Base-by-base conservation (phyloP, 2,797 vertebrate species). In the Dallia pectoralis region DNA sequence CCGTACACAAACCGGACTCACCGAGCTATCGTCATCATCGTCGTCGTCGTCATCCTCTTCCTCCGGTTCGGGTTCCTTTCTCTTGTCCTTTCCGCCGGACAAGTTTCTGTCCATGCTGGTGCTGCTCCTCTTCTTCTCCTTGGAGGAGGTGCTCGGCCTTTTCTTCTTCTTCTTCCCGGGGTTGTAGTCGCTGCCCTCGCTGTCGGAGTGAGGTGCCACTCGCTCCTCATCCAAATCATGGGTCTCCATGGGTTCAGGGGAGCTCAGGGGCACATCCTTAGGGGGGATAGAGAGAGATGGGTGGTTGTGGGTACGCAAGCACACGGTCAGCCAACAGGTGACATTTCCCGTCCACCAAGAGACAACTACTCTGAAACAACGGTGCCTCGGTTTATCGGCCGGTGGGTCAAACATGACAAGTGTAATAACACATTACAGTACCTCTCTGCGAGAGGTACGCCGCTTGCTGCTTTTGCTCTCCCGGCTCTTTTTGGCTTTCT, bases 121-220 rank as follows among this genome's bases (percentile, higher is more conserved):
- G 6, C 89, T 85, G 80, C 81, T 86, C 89, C 96, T 95, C 88
- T 96, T 98, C 87, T 97, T 97, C 1, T 97, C 97, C 79, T 96
- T 98, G 22, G 93, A 89, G n/a, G 93, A 89, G 6, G 93, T 89
- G 75, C 96, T 87, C 30, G 15, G 86, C 82, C 95, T 94, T 90
- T 97, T 98, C 88, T 97, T 99, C 88, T 98, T 99, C 80, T 98
- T 99, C 86, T 96, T 96, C 11, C 97, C 97, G 0, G 97, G 97
- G 4, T 95, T 98, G 84, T 98, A 98, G 89, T 98, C 96, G 18
- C 97, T 99, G 83, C 97, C 97, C 85, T 99, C 97, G 3, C 97
- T 99, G 87, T 99, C 97, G 0, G 97, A 98, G 66, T 95, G 95
- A 1, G 87, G 72, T 59, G 12, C 81, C 0, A 33, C 81, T 6